These are phyloP conservation scores for Sylvilagus bachmani DNA, from an alignment of 2,113 vertebrate species.

Conservation along the genomic window DNA sequence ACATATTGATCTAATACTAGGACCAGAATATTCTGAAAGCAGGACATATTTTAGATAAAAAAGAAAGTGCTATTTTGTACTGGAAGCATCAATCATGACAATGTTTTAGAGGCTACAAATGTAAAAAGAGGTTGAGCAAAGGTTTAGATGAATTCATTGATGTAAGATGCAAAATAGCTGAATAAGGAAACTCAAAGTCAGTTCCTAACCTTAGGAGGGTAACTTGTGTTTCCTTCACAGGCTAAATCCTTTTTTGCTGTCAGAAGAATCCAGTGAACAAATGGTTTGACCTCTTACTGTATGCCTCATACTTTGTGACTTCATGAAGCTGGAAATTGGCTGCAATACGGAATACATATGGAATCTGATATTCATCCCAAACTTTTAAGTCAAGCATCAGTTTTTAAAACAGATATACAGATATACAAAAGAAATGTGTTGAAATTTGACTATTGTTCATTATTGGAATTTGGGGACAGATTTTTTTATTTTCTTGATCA, in stretches of 20 bases:
- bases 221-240: slow-evolving; percentile 36
- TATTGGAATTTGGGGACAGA: not conserved
- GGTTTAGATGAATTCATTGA: slow-evolving; percentile 20
- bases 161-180: slow-evolving; percentile 48
- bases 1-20: slow-evolving; percentile 30
- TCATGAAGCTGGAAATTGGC: slow-evolving; percentile 47
- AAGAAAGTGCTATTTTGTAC: not conserved
- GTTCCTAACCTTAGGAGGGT: slow-evolving; percentile 28
- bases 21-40: not conserved
- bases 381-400: slow-evolving; percentile 12
- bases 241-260: slow-evolving; percentile 21
- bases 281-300: not conserved
- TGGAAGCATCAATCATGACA: not conserved
- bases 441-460: slow-evolving; percentile 15
- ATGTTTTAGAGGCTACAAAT: slow-evolving; percentile 41
- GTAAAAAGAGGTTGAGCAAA: slow-evolving; percentile 28
- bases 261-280: slow-evolving; percentile 47
- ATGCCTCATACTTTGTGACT: slow-evolving; percentile 21
- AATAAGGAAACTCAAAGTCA: slow-evolving; percentile 5
- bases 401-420: slow-evolving; percentile 13
- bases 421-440: not conserved
- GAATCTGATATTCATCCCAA: slow-evolving; percentile 8
- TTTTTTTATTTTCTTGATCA: not conserved
- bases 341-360: not conserved
- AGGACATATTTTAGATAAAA: not conserved